Percentiles rank a stretch among this genome's conserved stretches.
Evolutionary conservation across 2,888 invertebrate species (phyloP).

Genomic region (Stenodera caucasica): DNA sequence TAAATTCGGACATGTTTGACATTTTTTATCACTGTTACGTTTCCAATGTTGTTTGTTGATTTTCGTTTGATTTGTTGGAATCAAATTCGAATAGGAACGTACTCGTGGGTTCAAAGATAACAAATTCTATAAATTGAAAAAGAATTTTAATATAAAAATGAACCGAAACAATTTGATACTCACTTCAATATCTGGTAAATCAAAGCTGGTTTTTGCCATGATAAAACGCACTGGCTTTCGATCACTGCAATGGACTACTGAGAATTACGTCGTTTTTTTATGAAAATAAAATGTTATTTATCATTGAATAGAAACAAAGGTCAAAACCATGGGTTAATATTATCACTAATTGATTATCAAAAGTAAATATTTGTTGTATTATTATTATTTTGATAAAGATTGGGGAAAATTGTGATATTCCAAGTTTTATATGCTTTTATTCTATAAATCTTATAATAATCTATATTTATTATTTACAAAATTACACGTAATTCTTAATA

Average conservation of each 20-base stretch:
- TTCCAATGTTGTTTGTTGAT: conserved; percentile 93
- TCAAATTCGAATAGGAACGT: conserved; percentile 71
- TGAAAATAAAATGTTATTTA: no score
- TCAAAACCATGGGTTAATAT: no score
- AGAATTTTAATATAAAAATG: conserved; percentile 9
- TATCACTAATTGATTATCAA: no score
- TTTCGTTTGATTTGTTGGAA: conserved; percentile 87
- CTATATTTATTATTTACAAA: conserved; percentile 52
- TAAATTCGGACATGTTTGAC: conserved; percentile 72
- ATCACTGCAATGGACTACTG: no score
- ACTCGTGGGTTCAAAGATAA: conserved; percentile 83
- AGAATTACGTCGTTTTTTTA: no score
- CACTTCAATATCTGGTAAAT: conserved; percentile 83
- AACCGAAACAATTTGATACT: no score
- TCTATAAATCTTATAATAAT: conserved; percentile 50
- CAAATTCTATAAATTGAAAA: conserved; percentile 71
- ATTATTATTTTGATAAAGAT: no score
- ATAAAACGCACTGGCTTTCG: conserved; percentile 45
- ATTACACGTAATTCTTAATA: conserved; percentile 46
- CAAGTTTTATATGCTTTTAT: conserved; percentile 36
- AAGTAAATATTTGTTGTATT: no score
- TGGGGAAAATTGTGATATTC: no score
- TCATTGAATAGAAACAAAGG: no score
- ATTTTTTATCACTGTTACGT: conserved; percentile 82
- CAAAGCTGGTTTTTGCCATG: conserved; percentile 64